Percentiles rank a stretch among this genome's conserved stretches.
phyloP scores from a whole-genome alignment of 2,113 vertebrate genomes.

The Zosterops hypoxanthus region DNA sequence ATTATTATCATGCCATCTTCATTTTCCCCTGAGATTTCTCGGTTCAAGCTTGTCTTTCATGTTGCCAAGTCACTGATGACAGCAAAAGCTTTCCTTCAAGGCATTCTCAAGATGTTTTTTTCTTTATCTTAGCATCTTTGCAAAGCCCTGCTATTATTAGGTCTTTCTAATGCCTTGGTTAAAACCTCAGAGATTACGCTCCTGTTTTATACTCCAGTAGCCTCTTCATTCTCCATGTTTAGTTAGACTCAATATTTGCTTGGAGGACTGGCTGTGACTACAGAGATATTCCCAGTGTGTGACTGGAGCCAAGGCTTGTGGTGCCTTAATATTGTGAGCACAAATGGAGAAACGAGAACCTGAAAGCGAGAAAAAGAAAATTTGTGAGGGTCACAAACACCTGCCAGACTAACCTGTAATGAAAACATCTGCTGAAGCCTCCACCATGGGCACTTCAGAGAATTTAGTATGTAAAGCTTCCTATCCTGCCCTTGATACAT shows the following conservation, averaged over 20 bases:
- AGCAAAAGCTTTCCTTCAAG: constrained; percentile 21
- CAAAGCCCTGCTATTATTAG: constrained; percentile 55
- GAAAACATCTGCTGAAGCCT: neutral
- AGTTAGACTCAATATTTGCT: constrained; percentile 63
- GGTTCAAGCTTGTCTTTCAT: neutral
- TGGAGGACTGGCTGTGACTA: neutral
- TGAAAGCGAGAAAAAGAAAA: neutral
- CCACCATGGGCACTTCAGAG: neutral
- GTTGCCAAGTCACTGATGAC: neutral
- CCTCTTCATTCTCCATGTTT: constrained; percentile 50
- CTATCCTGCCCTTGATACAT: neutral
- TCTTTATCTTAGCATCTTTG: constrained; percentile 32
- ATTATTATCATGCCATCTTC: neutral
- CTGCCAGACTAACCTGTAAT: neutral
- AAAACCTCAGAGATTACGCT: constrained; percentile 54
- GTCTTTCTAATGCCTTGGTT: constrained; percentile 39
- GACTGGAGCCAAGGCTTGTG: neutral
- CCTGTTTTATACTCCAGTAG: constrained; percentile 22
- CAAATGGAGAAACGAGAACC: neutral
- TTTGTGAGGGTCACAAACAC: neutral
- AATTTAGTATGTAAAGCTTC: neutral
- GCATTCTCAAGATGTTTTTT: constrained; percentile 24
- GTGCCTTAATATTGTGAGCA: neutral
- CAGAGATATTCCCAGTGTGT: neutral
- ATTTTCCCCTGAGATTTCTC: neutral